These are phyloP conservation scores for Pyrocephalus nanus DNA, from an alignment of 2,797 vertebrate genomes.

Conservation along the genomic window DNA sequence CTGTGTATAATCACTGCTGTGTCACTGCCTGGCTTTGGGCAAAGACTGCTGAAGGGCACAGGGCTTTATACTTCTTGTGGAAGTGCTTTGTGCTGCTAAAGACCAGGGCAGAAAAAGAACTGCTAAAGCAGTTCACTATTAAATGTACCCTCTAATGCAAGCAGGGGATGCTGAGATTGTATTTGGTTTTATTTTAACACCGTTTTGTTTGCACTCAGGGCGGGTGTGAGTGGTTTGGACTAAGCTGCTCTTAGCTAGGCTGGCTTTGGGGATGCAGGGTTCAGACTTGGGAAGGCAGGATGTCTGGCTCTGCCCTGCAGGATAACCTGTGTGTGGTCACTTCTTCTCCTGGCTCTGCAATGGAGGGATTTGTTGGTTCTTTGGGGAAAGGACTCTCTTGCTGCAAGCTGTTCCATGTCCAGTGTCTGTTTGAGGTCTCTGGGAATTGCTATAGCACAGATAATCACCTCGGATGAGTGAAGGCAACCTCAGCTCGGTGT, in stretches of 20 bases:
- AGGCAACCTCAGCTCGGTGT: not conserved
- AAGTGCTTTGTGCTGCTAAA: not conserved
- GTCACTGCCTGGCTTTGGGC: constrained; percentile 53
- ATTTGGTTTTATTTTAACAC: not conserved
- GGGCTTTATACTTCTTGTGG: constrained; percentile 27
- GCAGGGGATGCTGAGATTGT: not conserved
- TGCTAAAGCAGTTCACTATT: not conserved
- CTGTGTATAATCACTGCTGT: not conserved
- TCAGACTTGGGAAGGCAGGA: rapidly evolving
- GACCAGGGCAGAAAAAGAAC: not conserved
- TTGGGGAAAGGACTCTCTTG: not conserved
- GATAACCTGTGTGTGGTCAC: not conserved
- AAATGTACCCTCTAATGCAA: rapidly evolving
- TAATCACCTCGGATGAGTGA: not conserved
- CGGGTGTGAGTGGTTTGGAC: rapidly evolving
- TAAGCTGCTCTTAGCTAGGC: not conserved
- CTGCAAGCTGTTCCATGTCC: not conserved
- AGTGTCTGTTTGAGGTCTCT: not conserved
- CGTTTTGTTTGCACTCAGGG: not conserved
- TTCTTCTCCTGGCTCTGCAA: not conserved
- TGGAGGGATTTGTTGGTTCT: not conserved
- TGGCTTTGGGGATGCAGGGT: not conserved
- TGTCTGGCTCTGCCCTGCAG: not conserved
- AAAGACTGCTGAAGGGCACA: constrained; percentile 64
- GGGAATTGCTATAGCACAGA: not conserved